phyloP scores from a whole-genome alignment of 2,888 invertebrate genomes.

The Leptothorax acervorum region DNA sequence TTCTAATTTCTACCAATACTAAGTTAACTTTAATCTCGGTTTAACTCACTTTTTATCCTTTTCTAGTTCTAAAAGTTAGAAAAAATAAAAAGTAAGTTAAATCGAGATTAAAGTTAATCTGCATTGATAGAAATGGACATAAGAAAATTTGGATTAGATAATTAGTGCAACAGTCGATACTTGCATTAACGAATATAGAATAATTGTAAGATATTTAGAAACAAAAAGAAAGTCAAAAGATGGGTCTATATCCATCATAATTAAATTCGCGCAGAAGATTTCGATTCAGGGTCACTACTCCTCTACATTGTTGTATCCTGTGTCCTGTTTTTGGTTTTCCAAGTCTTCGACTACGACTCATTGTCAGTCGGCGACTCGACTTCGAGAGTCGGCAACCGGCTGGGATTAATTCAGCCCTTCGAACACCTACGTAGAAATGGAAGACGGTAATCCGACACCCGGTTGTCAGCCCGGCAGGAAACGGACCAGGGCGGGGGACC shows the following conservation, averaged over 20 bases:
- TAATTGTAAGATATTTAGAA: background rate
- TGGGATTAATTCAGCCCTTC: conserved; percentile 64
- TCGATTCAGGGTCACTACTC: background rate
- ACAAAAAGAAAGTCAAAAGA: background rate
- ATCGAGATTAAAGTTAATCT: too few relatives aligned
- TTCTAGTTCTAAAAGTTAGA: too few relatives aligned
- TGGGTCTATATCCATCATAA: too few relatives aligned
- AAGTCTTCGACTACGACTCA: background rate
- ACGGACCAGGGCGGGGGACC: conserved; percentile 42
- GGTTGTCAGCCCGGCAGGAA: conserved; percentile 72
- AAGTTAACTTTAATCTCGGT: too few relatives aligned
- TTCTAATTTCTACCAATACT: too few relatives aligned
- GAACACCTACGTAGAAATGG: conserved; percentile 69
- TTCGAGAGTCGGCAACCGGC: conserved; percentile 49
- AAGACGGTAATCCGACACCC: conserved; percentile 73
- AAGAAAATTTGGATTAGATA: background rate
- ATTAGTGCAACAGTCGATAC: background rate
- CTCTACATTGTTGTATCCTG: background rate
- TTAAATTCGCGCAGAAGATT: background rate
- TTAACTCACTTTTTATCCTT: too few relatives aligned
- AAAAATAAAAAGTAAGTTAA: too few relatives aligned
- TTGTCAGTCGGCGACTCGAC: background rate
- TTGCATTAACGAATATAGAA: background rate
- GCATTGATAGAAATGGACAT: too few relatives aligned
- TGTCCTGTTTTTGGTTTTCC: background rate